A percentile compares a stretch with the other conserved stretches of the same genome.
Evolutionary conservation across 2,797 vertebrate genomes (phyloP).

Genomic region (Artibeus lituratus): DNA sequence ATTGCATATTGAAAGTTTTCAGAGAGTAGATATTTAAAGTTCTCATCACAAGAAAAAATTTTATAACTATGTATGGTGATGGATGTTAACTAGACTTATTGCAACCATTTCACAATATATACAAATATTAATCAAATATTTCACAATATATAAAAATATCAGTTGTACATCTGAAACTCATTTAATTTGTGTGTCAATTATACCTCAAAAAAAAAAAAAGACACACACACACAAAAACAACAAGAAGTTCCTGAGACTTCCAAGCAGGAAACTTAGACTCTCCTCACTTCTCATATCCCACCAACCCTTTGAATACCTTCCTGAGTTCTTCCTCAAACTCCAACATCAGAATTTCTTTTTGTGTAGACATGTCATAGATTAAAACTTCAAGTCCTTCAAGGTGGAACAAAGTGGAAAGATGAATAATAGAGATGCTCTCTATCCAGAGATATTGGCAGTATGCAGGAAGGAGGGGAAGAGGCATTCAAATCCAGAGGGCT

Average conservation of each 20-base stretch:
- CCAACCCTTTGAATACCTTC: neutral
- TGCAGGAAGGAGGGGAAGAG: too few relatives aligned
- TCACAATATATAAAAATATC: neutral
- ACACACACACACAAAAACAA: too few relatives aligned
- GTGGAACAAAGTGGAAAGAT: neutral
- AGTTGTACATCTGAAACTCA: neutral
- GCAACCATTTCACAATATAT: neutral
- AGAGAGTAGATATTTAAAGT: neutral
- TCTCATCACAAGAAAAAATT: neutral
- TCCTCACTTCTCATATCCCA: neutral
- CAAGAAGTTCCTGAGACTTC: neutral
- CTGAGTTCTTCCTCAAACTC: neutral
- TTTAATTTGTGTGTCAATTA: neutral
- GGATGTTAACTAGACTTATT: neutral
- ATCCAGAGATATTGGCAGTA: neutral
- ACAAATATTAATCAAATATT: neutral
- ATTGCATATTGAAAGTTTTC: neutral
- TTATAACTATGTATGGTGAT: neutral
- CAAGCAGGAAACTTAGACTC: neutral
- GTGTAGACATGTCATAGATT: neutral
- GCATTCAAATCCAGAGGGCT: neutral
- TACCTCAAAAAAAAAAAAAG: neutral
- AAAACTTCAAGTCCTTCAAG: neutral
- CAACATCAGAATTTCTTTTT: neutral
- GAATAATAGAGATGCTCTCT: neutral